A percentile compares a stretch with the other conserved stretches of the same genome.
These are phyloP conservation scores for Hydrocynus forskahlii DNA, from an alignment of 2,797 vertebrate species.

Conservation along the genomic window DNA sequence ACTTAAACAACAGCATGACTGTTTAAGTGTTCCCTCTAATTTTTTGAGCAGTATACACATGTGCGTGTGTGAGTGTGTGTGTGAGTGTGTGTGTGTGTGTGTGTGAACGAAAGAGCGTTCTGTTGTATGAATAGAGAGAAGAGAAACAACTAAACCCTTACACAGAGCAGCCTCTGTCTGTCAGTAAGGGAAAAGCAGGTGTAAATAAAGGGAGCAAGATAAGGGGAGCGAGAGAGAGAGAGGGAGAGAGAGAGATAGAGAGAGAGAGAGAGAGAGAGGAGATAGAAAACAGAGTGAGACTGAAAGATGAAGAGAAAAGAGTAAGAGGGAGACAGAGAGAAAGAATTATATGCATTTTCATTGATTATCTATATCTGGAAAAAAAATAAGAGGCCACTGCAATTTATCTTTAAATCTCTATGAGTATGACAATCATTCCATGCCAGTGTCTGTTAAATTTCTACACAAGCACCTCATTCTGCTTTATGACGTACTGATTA, in stretches of 20 bases:
- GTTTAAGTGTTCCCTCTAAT: no score
- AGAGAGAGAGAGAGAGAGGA: background rate
- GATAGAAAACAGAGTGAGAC: background rate
- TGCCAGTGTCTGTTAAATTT: no score
- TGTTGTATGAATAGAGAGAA: slow-evolving; percentile 55
- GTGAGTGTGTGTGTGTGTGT: background rate
- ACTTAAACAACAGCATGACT: no score
- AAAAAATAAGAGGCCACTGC: no score
- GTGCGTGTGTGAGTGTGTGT: background rate
- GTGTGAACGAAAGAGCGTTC: background rate
- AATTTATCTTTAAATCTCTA: no score
- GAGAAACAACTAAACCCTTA: slow-evolving; percentile 71
- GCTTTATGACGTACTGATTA: no score
- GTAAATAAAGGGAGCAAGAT: background rate
- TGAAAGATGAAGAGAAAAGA: background rate
- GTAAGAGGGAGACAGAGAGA: background rate
- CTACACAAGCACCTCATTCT: no score
- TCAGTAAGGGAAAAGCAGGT: slow-evolving; percentile 71
- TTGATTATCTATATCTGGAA: no score
- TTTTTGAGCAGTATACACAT: no score
- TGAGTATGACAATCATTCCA: no score
- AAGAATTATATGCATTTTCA: background rate
- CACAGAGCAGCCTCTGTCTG: slow-evolving; percentile 81
- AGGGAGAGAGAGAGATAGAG: background rate
- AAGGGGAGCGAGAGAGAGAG: slow-evolving; percentile 8